These are phyloP conservation scores for Marasmarcha lunaedactyla DNA, from an alignment of 2,888 invertebrate genomes.

Conservation along the genomic window DNA sequence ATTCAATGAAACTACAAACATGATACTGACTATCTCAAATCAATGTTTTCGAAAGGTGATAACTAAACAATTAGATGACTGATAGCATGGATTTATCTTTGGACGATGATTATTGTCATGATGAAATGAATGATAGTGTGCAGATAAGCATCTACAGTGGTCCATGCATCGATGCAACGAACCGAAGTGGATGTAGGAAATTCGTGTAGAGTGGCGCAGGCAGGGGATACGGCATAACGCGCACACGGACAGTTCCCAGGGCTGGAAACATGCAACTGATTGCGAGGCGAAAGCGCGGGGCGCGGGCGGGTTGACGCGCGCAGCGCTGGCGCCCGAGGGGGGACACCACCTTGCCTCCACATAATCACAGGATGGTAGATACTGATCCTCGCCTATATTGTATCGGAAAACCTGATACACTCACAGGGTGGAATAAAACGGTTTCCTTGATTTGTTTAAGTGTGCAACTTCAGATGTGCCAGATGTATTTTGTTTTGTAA, in stretches of 20 bases:
- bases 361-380: conserved; percentile 48
- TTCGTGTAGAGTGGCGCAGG: conserved; percentile 55
- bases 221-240: conserved; percentile 55
- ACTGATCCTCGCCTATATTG: conserved; percentile 34
- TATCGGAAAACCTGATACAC: conserved; percentile 21
- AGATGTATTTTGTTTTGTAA: too few relatives aligned
- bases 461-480: neutral
- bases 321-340: conserved; percentile 39
- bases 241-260: conserved; percentile 45
- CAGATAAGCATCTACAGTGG: conserved; percentile 63
- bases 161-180: conserved; percentile 66
- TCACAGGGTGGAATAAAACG: conserved; percentile 1
- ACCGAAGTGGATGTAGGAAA: conserved; percentile 53
- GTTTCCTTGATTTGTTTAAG: neutral
- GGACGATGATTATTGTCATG: conserved; percentile 21
- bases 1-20: conserved; percentile 22
- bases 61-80: conserved; percentile 23
- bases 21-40: conserved; percentile 17
- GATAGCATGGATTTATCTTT: conserved; percentile 13
- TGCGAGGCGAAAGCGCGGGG: conserved; percentile 16
- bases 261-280: conserved; percentile 54
- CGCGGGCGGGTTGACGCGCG: conserved; percentile 21
- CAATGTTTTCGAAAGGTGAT: conserved; percentile 21
- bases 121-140: conserved; percentile 45
- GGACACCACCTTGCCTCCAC: conserved; percentile 37